Evolutionary conservation across 2,888 invertebrate species (phyloP), one percentile per base, ranked within the genome.

Genomic region (Anagyrus pseudococci): DNA sequence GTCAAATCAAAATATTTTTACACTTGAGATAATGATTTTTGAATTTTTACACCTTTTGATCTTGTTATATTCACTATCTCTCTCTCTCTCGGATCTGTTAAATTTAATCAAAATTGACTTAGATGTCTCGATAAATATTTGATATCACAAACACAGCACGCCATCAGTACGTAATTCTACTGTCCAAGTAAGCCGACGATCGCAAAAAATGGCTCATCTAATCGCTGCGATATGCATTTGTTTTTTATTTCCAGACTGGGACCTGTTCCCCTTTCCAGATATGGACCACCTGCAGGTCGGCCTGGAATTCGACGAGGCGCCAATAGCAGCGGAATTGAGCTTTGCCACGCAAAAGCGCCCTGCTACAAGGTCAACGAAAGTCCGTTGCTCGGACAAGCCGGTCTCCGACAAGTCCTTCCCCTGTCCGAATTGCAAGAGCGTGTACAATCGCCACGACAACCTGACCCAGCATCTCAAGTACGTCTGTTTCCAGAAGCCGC

Each of bases 401-500:
- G 19, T 7, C 41, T 17, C 7, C 43, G 60, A 60, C 2, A 57
- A 64, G 13, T 59, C 59, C 0, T 65, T 50, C 19, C 64, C 64
- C 40, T 65, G 77, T 50, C 71, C 71, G 0, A 68, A 63, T 4
- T 80, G 80, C 57, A 71, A 73, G 25, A 75, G 78, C 29, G 70
- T 69, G 10, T 78, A 77, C 66, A 75, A 73, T 49, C 73, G 72
- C 26, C 72, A 75, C 58, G 74, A 75, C 29, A 77, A 75, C 64
- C 69, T 78, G 15, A 73, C 73, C 40, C 75, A 75, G 58, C 78
- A 78, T 57, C 66, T 76, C 63, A 76, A 75, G 54, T 78, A 76
- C 69, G 82, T 81, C 64, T 82, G 82, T 62, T 81, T 80, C 7
- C 75, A 77, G 53, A 73, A 74, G 47, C 81, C 80, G 2, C 71